phyloP scores from a whole-genome alignment of 2,888 invertebrate genomes.

The Kuschelorhynchus macadamiae region DNA sequence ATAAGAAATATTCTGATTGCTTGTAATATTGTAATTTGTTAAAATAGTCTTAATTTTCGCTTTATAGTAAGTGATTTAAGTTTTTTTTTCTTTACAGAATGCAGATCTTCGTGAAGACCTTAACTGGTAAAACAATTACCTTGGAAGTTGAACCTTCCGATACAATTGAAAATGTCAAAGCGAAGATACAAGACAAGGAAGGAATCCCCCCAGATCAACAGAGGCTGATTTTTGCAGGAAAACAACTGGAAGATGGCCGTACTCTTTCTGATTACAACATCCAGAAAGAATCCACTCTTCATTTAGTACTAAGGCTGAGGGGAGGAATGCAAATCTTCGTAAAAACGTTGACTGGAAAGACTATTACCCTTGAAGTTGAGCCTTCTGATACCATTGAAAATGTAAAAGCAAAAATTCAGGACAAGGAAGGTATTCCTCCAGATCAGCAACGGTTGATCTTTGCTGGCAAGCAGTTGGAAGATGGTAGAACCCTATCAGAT shows the following conservation, averaged over 20 bases:
- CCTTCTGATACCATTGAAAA: conserved; percentile 76
- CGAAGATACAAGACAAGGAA: conserved; percentile 79
- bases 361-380: conserved; percentile 73
- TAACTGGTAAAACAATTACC: conserved; percentile 73
- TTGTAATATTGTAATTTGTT: too few species aligned
- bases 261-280: conserved; percentile 96
- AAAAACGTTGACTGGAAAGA: conserved; percentile 74
- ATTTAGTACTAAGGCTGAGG: conserved; percentile 88
- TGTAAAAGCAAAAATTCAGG: conserved; percentile 75
- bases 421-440: conserved; percentile 72
- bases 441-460: conserved; percentile 70
- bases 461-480: conserved; percentile 81
- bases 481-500: conserved; percentile 91
- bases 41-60: not conserved
- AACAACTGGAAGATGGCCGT: conserved; percentile 86
- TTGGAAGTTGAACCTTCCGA: conserved; percentile 74
- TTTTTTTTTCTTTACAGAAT: conserved; percentile 66
- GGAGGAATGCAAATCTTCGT: conserved; percentile 85
- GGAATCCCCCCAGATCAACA: conserved; percentile 79
- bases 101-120: conserved; percentile 74
- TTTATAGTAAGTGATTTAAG: not conserved
- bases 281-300: conserved; percentile 93
- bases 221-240: conserved; percentile 75
- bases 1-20: too few species aligned
- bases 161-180: conserved; percentile 76